Conservation (phyloP, 2,797 vertebrate species). For the Pseudotriccus pelzelni region DNA sequence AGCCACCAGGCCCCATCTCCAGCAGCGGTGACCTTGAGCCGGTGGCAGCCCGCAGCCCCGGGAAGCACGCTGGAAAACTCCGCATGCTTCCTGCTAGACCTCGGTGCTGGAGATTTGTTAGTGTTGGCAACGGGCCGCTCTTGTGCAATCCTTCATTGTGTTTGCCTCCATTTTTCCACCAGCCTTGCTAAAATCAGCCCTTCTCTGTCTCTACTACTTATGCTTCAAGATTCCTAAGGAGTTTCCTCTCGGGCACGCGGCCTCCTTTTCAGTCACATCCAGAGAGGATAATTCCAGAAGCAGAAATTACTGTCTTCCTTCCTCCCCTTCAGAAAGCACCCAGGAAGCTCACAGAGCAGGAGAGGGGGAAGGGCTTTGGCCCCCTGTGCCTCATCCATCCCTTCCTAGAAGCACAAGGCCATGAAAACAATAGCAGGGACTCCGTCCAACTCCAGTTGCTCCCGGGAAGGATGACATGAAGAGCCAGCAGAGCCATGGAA, state of each 20-base stretch:
- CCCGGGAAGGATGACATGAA: not conserved
- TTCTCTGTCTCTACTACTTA: not conserved
- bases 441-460: not conserved
- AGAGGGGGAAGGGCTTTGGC: not conserved
- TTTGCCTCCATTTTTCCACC: constrained; percentile 33
- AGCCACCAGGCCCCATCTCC: not conserved
- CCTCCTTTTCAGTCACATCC: not conserved
- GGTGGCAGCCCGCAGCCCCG: not conserved
- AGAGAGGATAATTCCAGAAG: not conserved
- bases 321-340: not conserved
- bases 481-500: not conserved
- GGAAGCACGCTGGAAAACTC: not conserved
- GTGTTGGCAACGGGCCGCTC: not conserved
- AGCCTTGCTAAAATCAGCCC: not conserved
- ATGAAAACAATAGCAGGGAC: constrained; percentile 27
- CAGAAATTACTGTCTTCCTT: not conserved
- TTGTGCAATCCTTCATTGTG: constrained; percentile 33
- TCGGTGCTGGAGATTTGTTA: not conserved
- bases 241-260: accelerated
- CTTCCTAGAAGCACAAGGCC: constrained; percentile 34
- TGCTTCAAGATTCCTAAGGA: not conserved
- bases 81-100: not conserved
- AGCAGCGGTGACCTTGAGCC: not conserved
- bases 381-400: not conserved
- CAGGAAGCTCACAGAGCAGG: not conserved